phyloP scores from a whole-genome alignment of 2,113 vertebrate species.

The Numenius arquata region DNA sequence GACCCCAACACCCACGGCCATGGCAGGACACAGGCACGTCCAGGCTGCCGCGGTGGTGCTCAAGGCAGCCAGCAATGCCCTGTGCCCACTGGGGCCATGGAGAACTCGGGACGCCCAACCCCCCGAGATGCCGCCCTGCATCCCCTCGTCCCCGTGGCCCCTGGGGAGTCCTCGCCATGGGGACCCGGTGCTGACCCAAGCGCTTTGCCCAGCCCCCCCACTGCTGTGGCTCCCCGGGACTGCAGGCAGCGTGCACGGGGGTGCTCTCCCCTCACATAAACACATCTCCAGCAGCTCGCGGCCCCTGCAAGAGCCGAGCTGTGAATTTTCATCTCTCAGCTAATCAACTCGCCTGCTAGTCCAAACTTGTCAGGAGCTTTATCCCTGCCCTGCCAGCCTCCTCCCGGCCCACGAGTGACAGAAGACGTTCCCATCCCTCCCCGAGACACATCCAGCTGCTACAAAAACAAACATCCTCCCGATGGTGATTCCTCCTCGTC shows the following conservation, averaged over 20 bases:
- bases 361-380: constrained; percentile 75
- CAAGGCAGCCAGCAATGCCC: background rate
- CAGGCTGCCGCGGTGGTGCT: rapidly evolving
- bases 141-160: rapidly evolving
- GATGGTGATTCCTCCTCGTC: constrained; percentile 36
- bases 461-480: constrained; percentile 66
- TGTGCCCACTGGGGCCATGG: rapidly evolving
- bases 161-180: rapidly evolving
- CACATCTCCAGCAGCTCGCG: constrained; percentile 28
- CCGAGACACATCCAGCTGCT: constrained; percentile 51
- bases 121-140: rapidly evolving
- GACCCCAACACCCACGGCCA: rapidly evolving
- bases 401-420: constrained; percentile 58
- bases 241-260: background rate
- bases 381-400: constrained; percentile 63
- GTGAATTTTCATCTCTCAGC: constrained; percentile 75
- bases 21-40: rapidly evolving
- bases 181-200: rapidly evolving
- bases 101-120: background rate
- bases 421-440: constrained; percentile 64
- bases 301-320: constrained; percentile 52
- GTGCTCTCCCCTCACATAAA: constrained; percentile 28
- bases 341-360: constrained; percentile 73
- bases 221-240: rapidly evolving
- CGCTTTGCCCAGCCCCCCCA: rapidly evolving